Evolutionary conservation across 2,888 invertebrate genomes (phyloP).

Genomic region (Drosophila seclusa): DNA sequence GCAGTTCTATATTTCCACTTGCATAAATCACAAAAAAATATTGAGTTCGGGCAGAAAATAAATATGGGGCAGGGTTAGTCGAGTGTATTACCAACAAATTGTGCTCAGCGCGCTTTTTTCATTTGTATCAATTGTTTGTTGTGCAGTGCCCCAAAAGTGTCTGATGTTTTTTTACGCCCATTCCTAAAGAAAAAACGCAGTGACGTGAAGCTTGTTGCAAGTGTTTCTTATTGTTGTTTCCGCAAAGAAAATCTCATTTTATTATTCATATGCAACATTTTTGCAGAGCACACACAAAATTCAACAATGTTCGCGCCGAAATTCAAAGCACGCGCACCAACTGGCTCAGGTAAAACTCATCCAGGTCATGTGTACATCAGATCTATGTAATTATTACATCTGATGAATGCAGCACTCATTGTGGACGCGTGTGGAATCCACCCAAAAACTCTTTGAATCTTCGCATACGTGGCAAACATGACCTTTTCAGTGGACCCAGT

Average conservation of each 20-base stretch:
- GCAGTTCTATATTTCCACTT: constrained; percentile 65
- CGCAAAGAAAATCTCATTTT: constrained; percentile 5
- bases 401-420: constrained; percentile 34
- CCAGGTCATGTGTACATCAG: background rate
- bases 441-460: constrained; percentile 12
- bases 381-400: constrained; percentile 28
- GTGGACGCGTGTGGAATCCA: constrained; percentile 23
- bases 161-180: constrained; percentile 7
- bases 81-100: constrained; percentile 46
- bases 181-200: constrained; percentile 15
- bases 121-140: constrained; percentile 16
- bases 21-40: constrained; percentile 32
- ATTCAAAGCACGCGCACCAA: constrained; percentile 92
- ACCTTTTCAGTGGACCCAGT: constrained; percentile 55
- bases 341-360: constrained; percentile 81
- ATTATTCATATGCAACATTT: constrained; percentile 30
- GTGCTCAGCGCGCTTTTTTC: constrained; percentile 17
- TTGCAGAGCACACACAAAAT: constrained; percentile 68
- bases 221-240: constrained; percentile 3
- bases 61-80: constrained; percentile 86
- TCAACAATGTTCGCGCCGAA: constrained; percentile 91
- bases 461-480: constrained; percentile 49
- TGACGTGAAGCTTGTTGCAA: constrained; percentile 43
- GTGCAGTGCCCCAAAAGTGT: constrained; percentile 21
- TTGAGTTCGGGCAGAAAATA: constrained; percentile 50